phyloP scores from a whole-genome alignment of 1,140 invertebrate species.

The Drosophila kohkoa region DNA sequence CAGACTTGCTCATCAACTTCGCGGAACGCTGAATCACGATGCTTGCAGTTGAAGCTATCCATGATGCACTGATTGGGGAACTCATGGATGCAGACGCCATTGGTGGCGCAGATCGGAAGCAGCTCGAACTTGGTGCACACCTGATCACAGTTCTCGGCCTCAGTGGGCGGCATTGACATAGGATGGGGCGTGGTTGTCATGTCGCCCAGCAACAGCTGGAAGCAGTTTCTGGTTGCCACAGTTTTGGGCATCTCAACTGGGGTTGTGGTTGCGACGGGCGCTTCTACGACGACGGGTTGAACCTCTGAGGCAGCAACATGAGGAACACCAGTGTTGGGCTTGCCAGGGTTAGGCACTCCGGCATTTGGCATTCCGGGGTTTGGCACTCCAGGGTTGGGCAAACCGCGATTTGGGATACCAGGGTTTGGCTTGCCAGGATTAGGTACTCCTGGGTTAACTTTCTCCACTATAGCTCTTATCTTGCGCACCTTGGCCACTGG shows the following conservation, averaged over 20 bases:
- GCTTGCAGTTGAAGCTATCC: conserved; percentile 72
- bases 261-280: conserved; percentile 26
- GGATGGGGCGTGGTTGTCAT: conserved; percentile 19
- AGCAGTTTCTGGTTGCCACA: conserved; percentile 48
- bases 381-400: conserved; percentile 32
- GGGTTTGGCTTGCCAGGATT: background rate
- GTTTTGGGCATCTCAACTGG: conserved; percentile 34
- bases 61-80: conserved; percentile 78
- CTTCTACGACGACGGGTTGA: conserved; percentile 29
- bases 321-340: conserved; percentile 33
- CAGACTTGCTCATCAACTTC: conserved; percentile 65
- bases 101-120: conserved; percentile 68
- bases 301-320: conserved; percentile 43
- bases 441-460: conserved; percentile 22
- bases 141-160: conserved; percentile 57
- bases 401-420: conserved; percentile 40
- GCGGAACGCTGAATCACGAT: conserved; percentile 61
- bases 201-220: conserved; percentile 50
- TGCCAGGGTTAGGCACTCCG: conserved; percentile 45
- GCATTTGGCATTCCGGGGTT: conserved; percentile 26
- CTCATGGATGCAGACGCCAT: conserved; percentile 72
- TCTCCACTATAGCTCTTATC: conserved; percentile 34
- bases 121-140: conserved; percentile 75
- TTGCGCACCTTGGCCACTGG: conserved; percentile 44
- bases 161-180: conserved; percentile 12